Percentiles rank a stretch among this genome's conserved stretches.
Conservation (phyloP, 2,888 invertebrate species). For the Plebejus argus region DNA sequence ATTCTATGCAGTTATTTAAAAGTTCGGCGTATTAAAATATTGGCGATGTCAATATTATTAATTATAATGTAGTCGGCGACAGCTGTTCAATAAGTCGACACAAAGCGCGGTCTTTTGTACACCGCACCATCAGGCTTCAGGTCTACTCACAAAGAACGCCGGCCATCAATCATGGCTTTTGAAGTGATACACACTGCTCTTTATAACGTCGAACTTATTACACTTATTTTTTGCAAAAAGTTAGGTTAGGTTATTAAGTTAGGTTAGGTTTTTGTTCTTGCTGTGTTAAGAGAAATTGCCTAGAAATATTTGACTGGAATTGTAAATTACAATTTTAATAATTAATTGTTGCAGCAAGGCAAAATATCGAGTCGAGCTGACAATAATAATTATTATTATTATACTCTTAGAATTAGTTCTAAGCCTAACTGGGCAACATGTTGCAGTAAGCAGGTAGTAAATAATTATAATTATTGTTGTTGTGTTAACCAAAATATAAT, state of each 20-base stretch:
- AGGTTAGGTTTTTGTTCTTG: not conserved
- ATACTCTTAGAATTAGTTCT: too few relatives aligned
- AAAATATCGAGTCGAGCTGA: too few relatives aligned
- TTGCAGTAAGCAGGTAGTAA: too few relatives aligned
- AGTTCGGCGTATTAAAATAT: not conserved
- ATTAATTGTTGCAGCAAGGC: too few relatives aligned
- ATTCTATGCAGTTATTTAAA: too few relatives aligned
- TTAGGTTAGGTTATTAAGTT: not conserved
- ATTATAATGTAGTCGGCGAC: not conserved
- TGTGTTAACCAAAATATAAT: too few relatives aligned
- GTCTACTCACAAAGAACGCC: constrained; percentile 2
- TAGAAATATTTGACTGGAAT: too few relatives aligned
- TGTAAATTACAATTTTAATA: too few relatives aligned
- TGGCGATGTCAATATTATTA: constrained; percentile 2
- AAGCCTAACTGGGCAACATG: too few relatives aligned
- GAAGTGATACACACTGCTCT: not conserved
- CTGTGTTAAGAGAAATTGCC: too few relatives aligned
- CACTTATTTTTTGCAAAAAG: not conserved
- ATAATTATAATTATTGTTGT: too few relatives aligned
- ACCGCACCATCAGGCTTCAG: constrained; percentile 1
- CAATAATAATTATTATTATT: too few relatives aligned
- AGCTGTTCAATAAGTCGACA: not conserved
- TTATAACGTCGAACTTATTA: not conserved
- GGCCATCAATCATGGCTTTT: constrained; percentile 11
- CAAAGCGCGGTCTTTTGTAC: constrained; percentile 6